These are phyloP conservation scores for Graphium colonna DNA, from an alignment of 2,888 invertebrate genomes.

Conservation along the genomic window DNA sequence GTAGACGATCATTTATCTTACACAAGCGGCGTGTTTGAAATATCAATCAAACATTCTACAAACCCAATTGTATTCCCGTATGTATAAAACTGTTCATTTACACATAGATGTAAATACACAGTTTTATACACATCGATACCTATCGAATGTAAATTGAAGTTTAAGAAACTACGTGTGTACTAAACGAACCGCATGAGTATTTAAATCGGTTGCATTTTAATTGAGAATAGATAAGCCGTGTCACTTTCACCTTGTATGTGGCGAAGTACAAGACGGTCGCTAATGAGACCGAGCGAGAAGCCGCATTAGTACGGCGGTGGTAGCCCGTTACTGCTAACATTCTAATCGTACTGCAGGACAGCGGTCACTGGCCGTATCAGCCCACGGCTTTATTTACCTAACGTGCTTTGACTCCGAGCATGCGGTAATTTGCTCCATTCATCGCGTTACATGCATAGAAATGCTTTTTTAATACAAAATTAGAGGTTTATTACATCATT, in stretches of 20 bases:
- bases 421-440: conserved; percentile 16
- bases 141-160: too few species aligned
- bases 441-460: not conserved
- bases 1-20: not conserved
- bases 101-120: too few species aligned
- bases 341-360: conserved; percentile 15
- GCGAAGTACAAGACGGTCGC: conserved; percentile 32
- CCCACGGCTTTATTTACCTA: conserved; percentile 23
- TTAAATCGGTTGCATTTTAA: conserved; percentile 13
- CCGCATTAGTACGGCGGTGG: conserved; percentile 13
- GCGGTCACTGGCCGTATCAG: conserved; percentile 29
- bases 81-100: too few species aligned
- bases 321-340: conserved; percentile 8
- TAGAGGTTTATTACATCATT: too few species aligned
- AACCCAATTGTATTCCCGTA: too few species aligned
- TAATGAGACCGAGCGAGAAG: conserved; percentile 35
- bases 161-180: not conserved
- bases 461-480: too few species aligned
- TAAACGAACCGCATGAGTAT: not conserved
- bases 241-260: conserved; percentile 42
- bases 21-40: not conserved
- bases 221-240: conserved; percentile 22
- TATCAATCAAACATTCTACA: not conserved
- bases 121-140: too few species aligned
- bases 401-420: conserved; percentile 27